Evolutionary conservation across 2,888 invertebrate genomes (phyloP).

Genomic region (Diarsia brunnea): DNA sequence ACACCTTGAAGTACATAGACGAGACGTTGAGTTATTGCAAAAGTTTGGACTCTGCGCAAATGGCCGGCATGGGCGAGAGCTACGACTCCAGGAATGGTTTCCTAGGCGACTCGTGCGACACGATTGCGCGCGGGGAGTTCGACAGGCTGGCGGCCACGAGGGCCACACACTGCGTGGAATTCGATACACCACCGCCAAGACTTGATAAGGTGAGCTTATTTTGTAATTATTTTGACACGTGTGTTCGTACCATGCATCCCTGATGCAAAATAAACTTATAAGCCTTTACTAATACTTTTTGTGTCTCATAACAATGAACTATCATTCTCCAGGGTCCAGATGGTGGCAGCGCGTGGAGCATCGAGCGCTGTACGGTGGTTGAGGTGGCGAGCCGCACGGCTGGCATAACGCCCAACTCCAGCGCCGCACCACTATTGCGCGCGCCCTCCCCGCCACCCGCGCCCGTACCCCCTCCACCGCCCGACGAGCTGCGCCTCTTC

Average conservation of each 20-base stretch:
- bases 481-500: slow-evolving; percentile 92
- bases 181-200: slow-evolving; percentile 84
- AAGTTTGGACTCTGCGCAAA: slow-evolving; percentile 87
- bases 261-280: neutral
- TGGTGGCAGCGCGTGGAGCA: slow-evolving; percentile 83
- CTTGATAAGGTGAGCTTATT: slow-evolving; percentile 77
- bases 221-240: neutral
- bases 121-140: slow-evolving; percentile 85
- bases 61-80: slow-evolving; percentile 88
- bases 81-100: slow-evolving; percentile 88
- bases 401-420: slow-evolving; percentile 92
- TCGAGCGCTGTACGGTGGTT: slow-evolving; percentile 85
- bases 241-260: too few species aligned
- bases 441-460: slow-evolving; percentile 72
- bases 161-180: slow-evolving; percentile 77
- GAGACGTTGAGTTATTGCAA: slow-evolving; percentile 90
- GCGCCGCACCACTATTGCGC: slow-evolving; percentile 92
- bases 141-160: slow-evolving; percentile 80
- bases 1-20: slow-evolving; percentile 92
- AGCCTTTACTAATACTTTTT: neutral
- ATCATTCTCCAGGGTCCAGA: slow-evolving; percentile 72
- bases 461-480: slow-evolving; percentile 76
- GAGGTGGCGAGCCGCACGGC: slow-evolving; percentile 77
- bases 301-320: neutral
- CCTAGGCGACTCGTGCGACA: slow-evolving; percentile 86